Base-by-base conservation (phyloP, 2,888 invertebrate species). In the Hydrotaea diabolus region DNA sequence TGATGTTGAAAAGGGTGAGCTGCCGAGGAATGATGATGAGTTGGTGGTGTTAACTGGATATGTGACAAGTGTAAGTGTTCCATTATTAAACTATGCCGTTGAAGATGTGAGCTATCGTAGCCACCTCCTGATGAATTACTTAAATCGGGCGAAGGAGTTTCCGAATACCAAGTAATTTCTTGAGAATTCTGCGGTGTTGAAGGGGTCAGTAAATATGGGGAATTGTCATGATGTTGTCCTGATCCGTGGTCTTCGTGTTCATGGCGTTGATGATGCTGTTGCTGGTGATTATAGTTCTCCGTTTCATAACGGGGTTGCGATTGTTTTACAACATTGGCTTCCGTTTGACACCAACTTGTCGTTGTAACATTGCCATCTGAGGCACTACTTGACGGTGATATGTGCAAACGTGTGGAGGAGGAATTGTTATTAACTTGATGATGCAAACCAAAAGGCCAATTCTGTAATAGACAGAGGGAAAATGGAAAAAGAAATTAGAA, bases 381-480 rank as follows among this genome's bases (percentile, higher is more conserved):
- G 13, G 43, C 43, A 15, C 62, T 73, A n/a, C 57, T 36, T 11
- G 26, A 64, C 0, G 77, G 13, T 4, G 80, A 80, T 11, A 71
- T 21, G n/a, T 73, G 17, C 0, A 80, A 66, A 11, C 80, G 83
- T 53, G 36, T 31, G 5, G 74, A 62, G 0, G 79, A 46, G 36
- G 76, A 77, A 77, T 82, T 73, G 31, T 7, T 31, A 15, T 66
- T 87, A 86, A 26, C 87, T 88, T 69, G 69, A 74, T 95, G 94
- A 91, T 96, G 96, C 90, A 96, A 96, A 80, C 95, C 95, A 89
- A 96, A 96, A 0, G 96, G 96, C 96, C 96, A 96, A n/a, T 96
- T 96, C 96, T 96, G 94, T 31, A 94, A 94, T n/a, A 23, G 23
- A 69, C 3, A 43, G 87, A 87, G 39, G 39, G 9, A 73, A 71